Conservation (phyloP, 2,888 invertebrate genomes). For the Hermaeophaga mercurialis region DNA sequence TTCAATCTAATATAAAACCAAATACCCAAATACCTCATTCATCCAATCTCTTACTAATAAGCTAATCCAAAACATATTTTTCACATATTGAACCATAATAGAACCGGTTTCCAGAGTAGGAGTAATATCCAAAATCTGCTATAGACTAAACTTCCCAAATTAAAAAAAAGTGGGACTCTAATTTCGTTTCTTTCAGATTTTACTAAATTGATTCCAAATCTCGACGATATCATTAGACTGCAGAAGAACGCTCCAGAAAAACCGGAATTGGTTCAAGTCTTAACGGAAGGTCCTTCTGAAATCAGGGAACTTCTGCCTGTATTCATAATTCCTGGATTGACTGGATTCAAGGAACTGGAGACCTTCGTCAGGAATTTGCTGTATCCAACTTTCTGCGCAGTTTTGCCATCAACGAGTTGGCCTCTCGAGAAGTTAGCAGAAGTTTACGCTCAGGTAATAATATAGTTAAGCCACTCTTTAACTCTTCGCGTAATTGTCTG, state of each 20-base stretch:
- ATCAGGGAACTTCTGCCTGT: slow-evolving; percentile 54
- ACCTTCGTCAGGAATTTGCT: slow-evolving; percentile 50
- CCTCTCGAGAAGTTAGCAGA: slow-evolving; percentile 47
- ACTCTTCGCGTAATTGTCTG: slow-evolving; percentile 20
- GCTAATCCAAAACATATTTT: no score
- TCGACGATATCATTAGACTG: slow-evolving; percentile 46
- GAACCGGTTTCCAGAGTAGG: no score
- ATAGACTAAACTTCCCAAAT: no score
- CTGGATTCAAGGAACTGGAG: slow-evolving; percentile 44
- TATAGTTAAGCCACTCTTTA: neutral
- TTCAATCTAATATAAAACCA: no score
- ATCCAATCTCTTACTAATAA: no score
- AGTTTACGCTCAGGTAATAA: slow-evolving; percentile 46
- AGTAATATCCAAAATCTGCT: no score
- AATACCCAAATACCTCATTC: no score
- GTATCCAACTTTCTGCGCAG: slow-evolving; percentile 54
- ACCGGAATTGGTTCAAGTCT: slow-evolving; percentile 51
- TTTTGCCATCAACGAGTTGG: slow-evolving; percentile 46
- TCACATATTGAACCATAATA: no score
- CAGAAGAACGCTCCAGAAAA: slow-evolving; percentile 43
- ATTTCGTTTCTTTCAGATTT: slow-evolving; percentile 45
- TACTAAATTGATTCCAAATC: slow-evolving; percentile 48
- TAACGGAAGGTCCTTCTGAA: slow-evolving; percentile 51
- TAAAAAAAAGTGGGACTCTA: slow-evolving; percentile 2
- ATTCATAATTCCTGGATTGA: slow-evolving; percentile 56